These are phyloP conservation scores for Orthonychiurus folsomi DNA, from an alignment of 2,888 invertebrate genomes.

Conservation along the genomic window DNA sequence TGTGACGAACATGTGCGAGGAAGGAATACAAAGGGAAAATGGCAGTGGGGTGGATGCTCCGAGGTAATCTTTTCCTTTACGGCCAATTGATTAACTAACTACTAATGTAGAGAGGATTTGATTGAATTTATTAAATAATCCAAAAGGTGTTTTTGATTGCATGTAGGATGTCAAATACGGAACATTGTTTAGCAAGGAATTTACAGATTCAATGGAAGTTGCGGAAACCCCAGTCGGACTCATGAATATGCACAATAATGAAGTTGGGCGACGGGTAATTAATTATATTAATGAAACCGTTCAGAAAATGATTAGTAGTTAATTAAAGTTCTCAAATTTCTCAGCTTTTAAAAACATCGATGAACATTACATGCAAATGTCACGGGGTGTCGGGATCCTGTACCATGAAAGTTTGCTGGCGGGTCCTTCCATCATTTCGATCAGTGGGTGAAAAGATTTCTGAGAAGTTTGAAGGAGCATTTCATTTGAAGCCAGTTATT, in stretches of 20 bases:
- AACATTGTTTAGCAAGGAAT: conserved; percentile 73
- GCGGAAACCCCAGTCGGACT: conserved; percentile 62
- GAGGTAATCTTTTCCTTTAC: conserved; percentile 62
- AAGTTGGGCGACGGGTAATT: conserved; percentile 75
- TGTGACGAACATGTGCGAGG: conserved; percentile 71
- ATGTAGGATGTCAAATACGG: conserved; percentile 69
- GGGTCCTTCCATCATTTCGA: conserved; percentile 66
- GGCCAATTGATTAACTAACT: neutral
- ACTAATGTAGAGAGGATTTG: too few species aligned
- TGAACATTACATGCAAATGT: conserved; percentile 85
- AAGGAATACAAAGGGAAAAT: conserved; percentile 61
- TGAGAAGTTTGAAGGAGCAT: conserved; percentile 76
- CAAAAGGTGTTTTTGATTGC: neutral
- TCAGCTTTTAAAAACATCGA: conserved; percentile 53
- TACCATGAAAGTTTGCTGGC: conserved; percentile 82
- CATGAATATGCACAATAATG: conserved; percentile 87
- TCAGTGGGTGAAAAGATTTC: conserved; percentile 67
- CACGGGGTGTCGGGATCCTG: conserved; percentile 90
- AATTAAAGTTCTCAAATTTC: conserved; percentile 18
- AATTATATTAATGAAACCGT: too few species aligned
- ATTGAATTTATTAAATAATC: neutral
- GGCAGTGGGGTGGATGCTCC: conserved; percentile 92
- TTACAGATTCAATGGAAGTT: conserved; percentile 73
- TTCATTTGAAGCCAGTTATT: conserved; percentile 65
- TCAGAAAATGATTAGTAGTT: neutral